Base-by-base conservation (phyloP, 2,888 invertebrate genomes). In the Platypus cylindrus region DNA sequence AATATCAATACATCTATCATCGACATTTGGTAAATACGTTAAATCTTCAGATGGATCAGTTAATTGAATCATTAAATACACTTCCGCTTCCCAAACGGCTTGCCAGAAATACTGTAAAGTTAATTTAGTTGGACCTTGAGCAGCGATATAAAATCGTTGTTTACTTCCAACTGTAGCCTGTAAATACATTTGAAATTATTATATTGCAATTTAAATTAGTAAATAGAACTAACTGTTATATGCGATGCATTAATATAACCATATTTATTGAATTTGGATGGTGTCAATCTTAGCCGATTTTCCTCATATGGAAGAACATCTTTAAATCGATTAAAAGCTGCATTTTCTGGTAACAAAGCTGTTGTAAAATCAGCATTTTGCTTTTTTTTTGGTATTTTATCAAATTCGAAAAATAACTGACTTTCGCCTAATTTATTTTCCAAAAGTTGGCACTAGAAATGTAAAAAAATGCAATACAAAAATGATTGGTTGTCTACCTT, bases 161-260 rank as follows among this genome's bases (percentile, higher is more conserved):
- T 78, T 74, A 45, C 74, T 77, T 49, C 85, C 85, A 7, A 89
- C 82, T 2, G 81, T 81, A 54, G 86, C 78, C 85, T 86, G 55
- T 17, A 39, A 45, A 5, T 9, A 20, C 20, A 20, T 25, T 25
- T 25, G 7, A n/a, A 25, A 4, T 9, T n/a, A 25, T 4, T 11
- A 25, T 5, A 25, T 11, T 11, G 5, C 5, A 25, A 11, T 25
- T n/a, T 11, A 25, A 11, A 25, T 25, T 25, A 20, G 9, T 8
- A 16, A 15, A 14, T 14, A 15, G 5, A 22, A 32, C 40, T 57
- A 58, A 87, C 89, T 50, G 84, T 83, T 41, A 93, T 75, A 53
- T 89, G 84, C 2, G 89, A 90, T 2, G 91, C 91, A 65, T 93
- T 93, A 46, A 93, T 83, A 52, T 93, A 94, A 9, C 93, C 93